These are phyloP conservation scores for Pomatorhinus ruficollis DNA, from an alignment of 2,113 vertebrate genomes.

Conservation along the genomic window DNA sequence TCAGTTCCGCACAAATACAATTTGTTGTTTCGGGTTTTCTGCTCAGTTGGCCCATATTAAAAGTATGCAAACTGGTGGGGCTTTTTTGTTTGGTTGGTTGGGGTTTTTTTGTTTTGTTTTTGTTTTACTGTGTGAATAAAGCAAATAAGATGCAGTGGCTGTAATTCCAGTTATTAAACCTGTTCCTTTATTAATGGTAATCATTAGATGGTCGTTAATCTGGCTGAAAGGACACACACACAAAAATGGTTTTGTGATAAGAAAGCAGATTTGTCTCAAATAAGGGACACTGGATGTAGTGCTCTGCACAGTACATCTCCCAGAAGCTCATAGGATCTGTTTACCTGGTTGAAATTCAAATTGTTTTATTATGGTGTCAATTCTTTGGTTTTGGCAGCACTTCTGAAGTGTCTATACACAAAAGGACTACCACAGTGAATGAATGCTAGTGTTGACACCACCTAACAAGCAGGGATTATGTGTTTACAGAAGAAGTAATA, in stretches of 20 bases:
- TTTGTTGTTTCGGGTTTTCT: not conserved
- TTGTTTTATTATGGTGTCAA: conserved; percentile 86
- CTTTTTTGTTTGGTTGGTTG: not conserved
- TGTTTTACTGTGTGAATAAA: not conserved
- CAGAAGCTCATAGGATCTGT: conserved; percentile 70
- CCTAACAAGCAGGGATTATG: conserved; percentile 96
- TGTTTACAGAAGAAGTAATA: conserved; percentile 97
- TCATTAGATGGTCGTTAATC: not conserved
- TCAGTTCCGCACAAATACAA: not conserved
- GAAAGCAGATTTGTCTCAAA: conserved; percentile 32
- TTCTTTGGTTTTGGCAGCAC: conserved; percentile 85
- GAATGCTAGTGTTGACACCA: conserved; percentile 92
- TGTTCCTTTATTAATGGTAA: not conserved
- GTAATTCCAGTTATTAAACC: not conserved
- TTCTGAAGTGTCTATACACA: conserved; percentile 81
- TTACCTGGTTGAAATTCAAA: conserved; percentile 88
- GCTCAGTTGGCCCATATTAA: not conserved
- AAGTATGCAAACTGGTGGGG: not conserved
- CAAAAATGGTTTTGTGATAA: conserved; percentile 13
- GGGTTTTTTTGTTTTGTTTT: not conserved
- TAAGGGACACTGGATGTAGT: conserved; percentile 46
- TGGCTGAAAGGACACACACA: not conserved
- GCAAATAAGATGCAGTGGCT: not conserved
- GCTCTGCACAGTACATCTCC: conserved; percentile 15
- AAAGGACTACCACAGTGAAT: conserved; percentile 80